Evolutionary conservation across 2,113 vertebrate genomes (phyloP).

Genomic region (Diadophis punctatus): DNA sequence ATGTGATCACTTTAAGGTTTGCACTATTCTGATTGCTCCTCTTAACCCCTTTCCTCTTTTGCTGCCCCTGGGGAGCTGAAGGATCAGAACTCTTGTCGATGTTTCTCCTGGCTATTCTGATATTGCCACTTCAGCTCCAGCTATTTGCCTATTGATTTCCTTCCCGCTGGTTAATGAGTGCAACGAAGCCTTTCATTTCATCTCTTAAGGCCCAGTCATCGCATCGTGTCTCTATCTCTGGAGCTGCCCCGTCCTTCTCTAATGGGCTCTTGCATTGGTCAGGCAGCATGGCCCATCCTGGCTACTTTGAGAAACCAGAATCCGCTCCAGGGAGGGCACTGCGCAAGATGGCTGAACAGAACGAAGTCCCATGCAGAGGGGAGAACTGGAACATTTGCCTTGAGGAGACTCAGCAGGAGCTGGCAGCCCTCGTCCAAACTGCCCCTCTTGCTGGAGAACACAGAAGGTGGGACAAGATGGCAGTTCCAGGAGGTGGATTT

Average conservation of each 20-base stretch:
- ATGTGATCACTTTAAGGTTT: not conserved
- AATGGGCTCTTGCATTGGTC: not conserved
- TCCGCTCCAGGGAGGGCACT: not conserved
- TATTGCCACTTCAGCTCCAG: not conserved
- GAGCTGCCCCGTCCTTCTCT: not conserved
- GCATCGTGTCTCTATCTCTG: accelerated
- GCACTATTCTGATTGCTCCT: not conserved
- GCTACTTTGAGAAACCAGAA: not conserved
- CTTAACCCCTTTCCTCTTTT: not conserved
- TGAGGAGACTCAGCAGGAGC: not conserved
- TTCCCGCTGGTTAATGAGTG: not conserved
- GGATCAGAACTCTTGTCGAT: not conserved
- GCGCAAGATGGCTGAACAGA: not conserved
- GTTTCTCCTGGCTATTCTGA: not conserved
- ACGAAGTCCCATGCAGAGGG: not conserved
- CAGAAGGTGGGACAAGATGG: not conserved
- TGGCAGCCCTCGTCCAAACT: not conserved
- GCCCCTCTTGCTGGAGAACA: not conserved
- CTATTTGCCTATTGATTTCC: not conserved
- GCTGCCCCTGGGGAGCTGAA: not conserved
- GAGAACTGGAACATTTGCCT: not conserved
- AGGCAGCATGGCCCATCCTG: not conserved
- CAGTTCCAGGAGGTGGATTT: not conserved
- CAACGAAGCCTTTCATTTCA: not conserved
- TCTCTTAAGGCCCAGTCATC: not conserved